phyloP scores from a whole-genome alignment of 2,113 vertebrate species.

The Lepisosteus oculatus region DNA sequence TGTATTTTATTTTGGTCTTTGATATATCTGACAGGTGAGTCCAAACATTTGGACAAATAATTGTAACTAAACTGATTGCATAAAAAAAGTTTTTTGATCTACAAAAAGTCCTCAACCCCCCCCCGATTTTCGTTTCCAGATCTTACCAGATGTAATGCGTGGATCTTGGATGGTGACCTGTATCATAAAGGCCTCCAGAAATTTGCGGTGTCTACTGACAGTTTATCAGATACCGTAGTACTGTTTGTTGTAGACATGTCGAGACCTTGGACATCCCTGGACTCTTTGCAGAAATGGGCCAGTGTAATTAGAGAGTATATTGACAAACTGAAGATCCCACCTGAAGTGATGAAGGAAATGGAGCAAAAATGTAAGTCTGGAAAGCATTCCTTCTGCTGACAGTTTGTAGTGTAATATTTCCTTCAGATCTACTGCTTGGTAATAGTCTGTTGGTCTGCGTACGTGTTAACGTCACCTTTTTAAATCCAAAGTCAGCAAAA shows the following conservation, averaged over 20 bases:
- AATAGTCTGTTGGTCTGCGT: too few species aligned
- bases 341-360: slow-evolving; percentile 93
- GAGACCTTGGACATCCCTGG: slow-evolving; percentile 91
- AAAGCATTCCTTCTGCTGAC: not conserved
- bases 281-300: slow-evolving; percentile 96
- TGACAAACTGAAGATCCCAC: slow-evolving; percentile 90
- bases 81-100: too few species aligned
- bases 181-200: slow-evolving; percentile 97
- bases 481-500: too few species aligned
- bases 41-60: too few species aligned
- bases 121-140: slow-evolving; percentile 59
- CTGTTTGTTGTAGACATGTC: slow-evolving; percentile 91
- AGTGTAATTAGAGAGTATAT: slow-evolving; percentile 91
- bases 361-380: slow-evolving; percentile 86
- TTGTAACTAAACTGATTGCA: too few species aligned
- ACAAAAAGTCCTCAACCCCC: too few species aligned
- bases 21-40: too few species aligned
- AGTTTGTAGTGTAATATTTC: too few species aligned
- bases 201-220: slow-evolving; percentile 81
- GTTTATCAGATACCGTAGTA: slow-evolving; percentile 82
- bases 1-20: too few species aligned
- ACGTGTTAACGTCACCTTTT: too few species aligned
- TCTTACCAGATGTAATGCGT: slow-evolving; percentile 91
- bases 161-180: slow-evolving; percentile 95
- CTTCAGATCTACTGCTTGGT: too few species aligned